These are phyloP conservation scores for Haemorhous mexicanus DNA, from an alignment of 2,113 vertebrate species.

Conservation along the genomic window DNA sequence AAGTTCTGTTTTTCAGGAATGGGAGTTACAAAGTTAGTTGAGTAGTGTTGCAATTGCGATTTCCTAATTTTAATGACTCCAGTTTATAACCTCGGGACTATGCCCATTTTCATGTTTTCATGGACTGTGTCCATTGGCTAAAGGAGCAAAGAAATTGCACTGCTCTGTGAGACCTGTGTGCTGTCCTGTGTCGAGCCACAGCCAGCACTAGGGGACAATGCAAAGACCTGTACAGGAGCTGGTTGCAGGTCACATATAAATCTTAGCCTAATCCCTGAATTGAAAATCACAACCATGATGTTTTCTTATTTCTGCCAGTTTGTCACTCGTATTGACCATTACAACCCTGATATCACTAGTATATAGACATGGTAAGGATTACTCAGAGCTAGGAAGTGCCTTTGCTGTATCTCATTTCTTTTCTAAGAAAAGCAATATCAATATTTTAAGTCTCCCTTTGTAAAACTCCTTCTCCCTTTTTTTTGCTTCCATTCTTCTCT, in stretches of 20 bases:
- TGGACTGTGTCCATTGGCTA: neutral
- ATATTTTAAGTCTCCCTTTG: neutral
- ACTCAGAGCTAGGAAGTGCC: neutral
- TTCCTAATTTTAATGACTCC: neutral
- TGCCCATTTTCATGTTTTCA: neutral
- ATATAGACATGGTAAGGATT: neutral
- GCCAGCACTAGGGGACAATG: neutral
- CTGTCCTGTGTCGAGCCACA: neutral
- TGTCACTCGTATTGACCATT: neutral
- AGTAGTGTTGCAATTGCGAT: neutral
- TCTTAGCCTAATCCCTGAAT: neutral
- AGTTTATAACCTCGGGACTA: neutral
- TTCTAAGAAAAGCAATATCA: neutral
- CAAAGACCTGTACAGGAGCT: neutral
- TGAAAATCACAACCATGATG: neutral
- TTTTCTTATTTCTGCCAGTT: neutral
- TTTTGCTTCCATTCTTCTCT: neutral
- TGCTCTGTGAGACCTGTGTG: neutral
- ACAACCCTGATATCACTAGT: neutral
- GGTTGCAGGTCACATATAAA: neutral
- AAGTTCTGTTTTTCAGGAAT: conserved; percentile 29
- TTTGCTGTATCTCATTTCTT: neutral
- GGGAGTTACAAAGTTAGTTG: neutral
- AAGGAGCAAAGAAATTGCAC: neutral
- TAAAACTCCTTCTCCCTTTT: neutral